These are phyloP conservation scores for Gortyna flavago DNA, from an alignment of 2,888 invertebrate genomes.

Conservation along the genomic window DNA sequence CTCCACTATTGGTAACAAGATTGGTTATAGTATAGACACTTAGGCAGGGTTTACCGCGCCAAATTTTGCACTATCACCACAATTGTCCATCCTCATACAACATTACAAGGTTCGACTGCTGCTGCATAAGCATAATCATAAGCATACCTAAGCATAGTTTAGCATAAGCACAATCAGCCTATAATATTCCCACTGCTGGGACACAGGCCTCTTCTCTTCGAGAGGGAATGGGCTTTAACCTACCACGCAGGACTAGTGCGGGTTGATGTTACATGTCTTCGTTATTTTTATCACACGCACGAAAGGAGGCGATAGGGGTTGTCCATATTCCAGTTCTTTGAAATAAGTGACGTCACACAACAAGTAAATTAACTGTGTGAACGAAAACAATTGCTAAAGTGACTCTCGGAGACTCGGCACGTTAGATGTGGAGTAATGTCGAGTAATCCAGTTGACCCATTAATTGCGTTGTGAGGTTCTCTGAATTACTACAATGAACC, in stretches of 20 bases:
- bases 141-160: too few relatives aligned
- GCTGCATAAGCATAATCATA: too few relatives aligned
- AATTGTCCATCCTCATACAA: too few relatives aligned
- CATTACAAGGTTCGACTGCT: too few relatives aligned
- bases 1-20: not conserved
- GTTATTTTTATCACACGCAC: not conserved
- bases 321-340: not conserved
- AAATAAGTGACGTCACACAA: not conserved
- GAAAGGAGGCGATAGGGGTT: not conserved
- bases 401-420: slow-evolving; percentile 22
- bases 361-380: slow-evolving; percentile 9
- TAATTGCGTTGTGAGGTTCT: slow-evolving; percentile 45
- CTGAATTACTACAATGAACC: slow-evolving; percentile 29
- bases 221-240: not conserved
- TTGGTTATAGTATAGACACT: too few relatives aligned
- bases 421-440: slow-evolving; percentile 21
- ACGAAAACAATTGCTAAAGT: slow-evolving; percentile 24
- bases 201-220: not conserved
- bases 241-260: too few relatives aligned
- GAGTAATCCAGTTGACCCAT: slow-evolving; percentile 52
- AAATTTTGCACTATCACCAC: not conserved
- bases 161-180: too few relatives aligned
- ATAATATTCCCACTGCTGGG: too few relatives aligned
- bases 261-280: not conserved
- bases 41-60: not conserved